A percentile compares a stretch with the other conserved stretches of the same genome.
These are phyloP conservation scores for Dolichopus griseipennis DNA, from an alignment of 2,888 invertebrate genomes.

Conservation along the genomic window DNA sequence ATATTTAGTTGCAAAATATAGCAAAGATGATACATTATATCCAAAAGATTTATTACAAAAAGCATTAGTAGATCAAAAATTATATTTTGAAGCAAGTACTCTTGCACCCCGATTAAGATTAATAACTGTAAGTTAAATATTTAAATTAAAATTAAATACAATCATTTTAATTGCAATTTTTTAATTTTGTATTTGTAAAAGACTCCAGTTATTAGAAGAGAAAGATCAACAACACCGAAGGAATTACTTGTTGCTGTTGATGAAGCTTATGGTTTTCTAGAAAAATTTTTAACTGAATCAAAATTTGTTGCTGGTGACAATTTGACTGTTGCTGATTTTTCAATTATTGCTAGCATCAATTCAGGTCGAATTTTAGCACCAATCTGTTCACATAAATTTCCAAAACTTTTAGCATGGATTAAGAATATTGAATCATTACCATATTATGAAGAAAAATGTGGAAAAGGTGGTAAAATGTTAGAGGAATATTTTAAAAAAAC, in stretches of 20 bases:
- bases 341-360: conserved; percentile 29
- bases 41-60: conserved; percentile 47
- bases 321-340: conserved; percentile 34
- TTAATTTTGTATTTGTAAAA: not conserved
- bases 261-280: conserved; percentile 32
- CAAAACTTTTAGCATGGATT: conserved; percentile 31
- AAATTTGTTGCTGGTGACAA: conserved; percentile 28
- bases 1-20: conserved; percentile 49
- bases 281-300: conserved; percentile 29
- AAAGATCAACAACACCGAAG: not conserved
- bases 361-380: conserved; percentile 29
- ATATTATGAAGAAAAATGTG: conserved; percentile 32
- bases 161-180: conserved; percentile 23
- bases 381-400: conserved; percentile 25
- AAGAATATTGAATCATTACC: conserved; percentile 29
- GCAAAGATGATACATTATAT: conserved; percentile 46
- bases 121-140: conserved; percentile 32
- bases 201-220: not conserved
- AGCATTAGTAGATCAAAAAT: conserved; percentile 42
- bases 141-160: conserved; percentile 25
- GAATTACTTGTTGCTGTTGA: conserved; percentile 28
- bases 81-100: conserved; percentile 47
- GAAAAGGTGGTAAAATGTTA: conserved; percentile 25
- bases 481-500: conserved; percentile 13
- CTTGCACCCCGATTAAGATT: conserved; percentile 37